Evolutionary conservation across 2,113 vertebrate species (phyloP), one percentile per base, ranked within the genome.

Genomic region (Podiceps cristatus): DNA sequence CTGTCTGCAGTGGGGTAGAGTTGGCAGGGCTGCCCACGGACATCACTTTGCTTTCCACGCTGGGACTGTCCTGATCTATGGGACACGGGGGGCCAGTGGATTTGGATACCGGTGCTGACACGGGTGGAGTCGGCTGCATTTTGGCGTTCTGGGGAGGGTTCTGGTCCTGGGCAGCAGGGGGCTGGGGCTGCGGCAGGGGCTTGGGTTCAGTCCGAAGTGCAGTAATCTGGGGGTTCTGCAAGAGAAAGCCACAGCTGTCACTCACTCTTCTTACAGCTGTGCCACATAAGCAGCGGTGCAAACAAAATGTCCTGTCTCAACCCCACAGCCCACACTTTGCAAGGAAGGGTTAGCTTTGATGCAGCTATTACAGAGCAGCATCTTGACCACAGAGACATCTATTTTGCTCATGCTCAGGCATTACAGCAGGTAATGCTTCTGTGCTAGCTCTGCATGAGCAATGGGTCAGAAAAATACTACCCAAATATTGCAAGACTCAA

Each of bases 91-190:
- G 95, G 2, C 79, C 97, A 13, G 97, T 42, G 74, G 98, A 94
- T 96, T 99, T 98, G 96, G 98, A 94, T 96, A 98, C 98, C 67
- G 98, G 98, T 3, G 97, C 99, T 82, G 98, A 97, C 94, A 97
- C 82, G 0, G 98, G 98, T 88, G 99, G 98, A 93, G 99, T 99
- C 50, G 99, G 98, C 98, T 99, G 98, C 97, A 99, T 98, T 98
- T 99, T 99, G 96, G 99, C 96, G 28, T 98, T 99, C 97, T 99
- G 98, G 92, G 99, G 98, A 97, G 99, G 99, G 97, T 99, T 99
- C 98, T 99, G 99, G 95, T 99, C 99, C 97, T 99, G 99, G 87
- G 90, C 94, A 69, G 98, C 96, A 1, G 99, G 91, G 53, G 99
- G 98, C 95, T 99, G 99, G 24, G 98, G 96, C 52, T 98, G 98